A percentile compares a stretch with the other conserved stretches of the same genome.
Evolutionary conservation across 2,113 vertebrate species (phyloP).

Genomic region (Chionodraco myersi): DNA sequence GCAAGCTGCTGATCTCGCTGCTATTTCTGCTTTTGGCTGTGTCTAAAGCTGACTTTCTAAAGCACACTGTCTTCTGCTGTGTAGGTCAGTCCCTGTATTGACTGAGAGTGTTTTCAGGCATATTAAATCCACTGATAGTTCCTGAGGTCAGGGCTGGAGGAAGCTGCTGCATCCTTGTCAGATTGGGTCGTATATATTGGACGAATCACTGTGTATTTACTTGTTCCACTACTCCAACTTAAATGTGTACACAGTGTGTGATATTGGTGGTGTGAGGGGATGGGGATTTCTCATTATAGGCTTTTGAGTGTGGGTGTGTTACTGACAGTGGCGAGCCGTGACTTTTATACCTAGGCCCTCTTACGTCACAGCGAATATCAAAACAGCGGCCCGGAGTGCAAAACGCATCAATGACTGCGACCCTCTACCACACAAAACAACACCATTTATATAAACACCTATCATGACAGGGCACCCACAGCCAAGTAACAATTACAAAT

Average conservation of each 20-base stretch:
- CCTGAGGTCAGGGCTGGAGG: constrained; percentile 41
- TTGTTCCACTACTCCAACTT: neutral
- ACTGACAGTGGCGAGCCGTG: neutral
- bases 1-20: constrained; percentile 65
- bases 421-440: too few species aligned
- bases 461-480: too few species aligned
- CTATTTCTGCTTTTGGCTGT: constrained; percentile 69
- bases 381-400: too few species aligned
- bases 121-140: constrained; percentile 57
- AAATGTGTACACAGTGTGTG: neutral
- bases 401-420: too few species aligned
- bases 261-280: neutral
- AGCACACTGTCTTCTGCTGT: constrained; percentile 61
- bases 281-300: neutral
- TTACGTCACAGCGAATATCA: too few species aligned
- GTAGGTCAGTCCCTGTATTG: constrained; percentile 66
- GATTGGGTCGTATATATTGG: constrained; percentile 8
- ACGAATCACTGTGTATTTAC: constrained; percentile 25
- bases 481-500: too few species aligned
- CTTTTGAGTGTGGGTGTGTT: constrained; percentile 5
- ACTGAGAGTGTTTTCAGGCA: constrained; percentile 49
- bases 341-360: too few species aligned
- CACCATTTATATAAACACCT: too few species aligned
- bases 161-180: constrained; percentile 19
- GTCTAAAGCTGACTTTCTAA: constrained; percentile 71